phyloP scores from a whole-genome alignment of 1,140 invertebrate genomes.

The Aricia agestis region DNA sequence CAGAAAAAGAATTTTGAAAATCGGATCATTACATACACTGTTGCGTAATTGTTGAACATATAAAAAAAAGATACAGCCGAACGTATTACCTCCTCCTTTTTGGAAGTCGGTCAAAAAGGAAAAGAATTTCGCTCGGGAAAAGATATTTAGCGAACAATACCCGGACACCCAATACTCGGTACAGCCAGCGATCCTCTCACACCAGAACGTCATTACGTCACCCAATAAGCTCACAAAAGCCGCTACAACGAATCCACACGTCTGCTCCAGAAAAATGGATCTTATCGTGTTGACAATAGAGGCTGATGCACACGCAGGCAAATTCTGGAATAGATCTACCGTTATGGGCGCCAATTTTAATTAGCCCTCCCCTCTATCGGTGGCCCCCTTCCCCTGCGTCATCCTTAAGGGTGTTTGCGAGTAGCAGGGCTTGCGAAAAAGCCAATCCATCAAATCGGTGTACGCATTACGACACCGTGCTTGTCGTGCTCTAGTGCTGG shows the following conservation, averaged over 20 bases:
- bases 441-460: conserved; percentile 74
- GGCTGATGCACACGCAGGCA: conserved; percentile 23
- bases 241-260: conserved; percentile 40
- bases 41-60: too few relatives aligned
- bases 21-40: too few relatives aligned
- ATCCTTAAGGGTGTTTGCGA: conserved; percentile 71
- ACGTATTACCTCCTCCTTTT: too few relatives aligned
- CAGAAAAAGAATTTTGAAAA: too few relatives aligned
- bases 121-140: conserved; percentile 23
- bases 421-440: conserved; percentile 69
- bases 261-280: conserved; percentile 26
- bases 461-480: conserved; percentile 67
- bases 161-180: conserved; percentile 39
- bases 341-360: conserved; percentile 68
- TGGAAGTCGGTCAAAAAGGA: too few relatives aligned
- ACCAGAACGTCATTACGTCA: conserved; percentile 44
- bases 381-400: conserved; percentile 26
- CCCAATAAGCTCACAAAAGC: conserved; percentile 50
- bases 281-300: conserved; percentile 29
- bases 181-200: conserved; percentile 32
- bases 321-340: conserved; percentile 35
- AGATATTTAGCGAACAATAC: conserved; percentile 29
- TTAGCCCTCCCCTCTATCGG: conserved; percentile 50
- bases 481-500: conserved; percentile 49
- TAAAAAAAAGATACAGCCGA: too few relatives aligned